Evolutionary conservation across 2,113 vertebrate species (phyloP).

Genomic region (Chloroceryle aenea): DNA sequence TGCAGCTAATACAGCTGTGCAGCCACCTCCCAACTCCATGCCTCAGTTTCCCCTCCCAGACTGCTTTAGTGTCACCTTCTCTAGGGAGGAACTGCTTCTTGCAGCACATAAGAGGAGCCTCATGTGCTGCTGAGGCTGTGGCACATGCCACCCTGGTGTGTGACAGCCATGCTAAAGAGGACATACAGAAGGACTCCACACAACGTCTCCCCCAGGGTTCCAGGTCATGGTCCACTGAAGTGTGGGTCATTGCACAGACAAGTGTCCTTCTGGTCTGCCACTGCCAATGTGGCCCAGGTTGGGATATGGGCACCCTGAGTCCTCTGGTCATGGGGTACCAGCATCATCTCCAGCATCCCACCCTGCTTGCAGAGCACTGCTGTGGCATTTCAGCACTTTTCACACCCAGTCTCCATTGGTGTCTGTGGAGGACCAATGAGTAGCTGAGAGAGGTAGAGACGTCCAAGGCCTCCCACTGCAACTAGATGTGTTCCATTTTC

Average conservation of each 20-base stretch:
- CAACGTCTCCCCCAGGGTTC: neutral
- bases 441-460: neutral
- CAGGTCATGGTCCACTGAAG: neutral
- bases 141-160: neutral
- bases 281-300: neutral
- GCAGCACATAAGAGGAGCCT: neutral
- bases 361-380: neutral
- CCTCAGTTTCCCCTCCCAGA: neutral
- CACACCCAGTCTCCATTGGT: neutral
- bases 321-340: neutral
- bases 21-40: neutral
- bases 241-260: neutral
- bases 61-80: neutral
- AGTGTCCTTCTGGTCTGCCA: neutral
- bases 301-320: fast-evolving
- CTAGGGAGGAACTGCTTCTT: neutral
- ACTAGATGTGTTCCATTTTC: neutral
- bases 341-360: neutral
- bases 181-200: neutral
- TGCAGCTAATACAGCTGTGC: neutral
- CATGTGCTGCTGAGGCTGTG: neutral
- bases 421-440: neutral
- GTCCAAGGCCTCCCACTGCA: neutral
- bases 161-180: fast-evolving
- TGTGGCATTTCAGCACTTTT: neutral